phyloP scores from a whole-genome alignment of 2,113 vertebrate species.

The Melospiza melodia region DNA sequence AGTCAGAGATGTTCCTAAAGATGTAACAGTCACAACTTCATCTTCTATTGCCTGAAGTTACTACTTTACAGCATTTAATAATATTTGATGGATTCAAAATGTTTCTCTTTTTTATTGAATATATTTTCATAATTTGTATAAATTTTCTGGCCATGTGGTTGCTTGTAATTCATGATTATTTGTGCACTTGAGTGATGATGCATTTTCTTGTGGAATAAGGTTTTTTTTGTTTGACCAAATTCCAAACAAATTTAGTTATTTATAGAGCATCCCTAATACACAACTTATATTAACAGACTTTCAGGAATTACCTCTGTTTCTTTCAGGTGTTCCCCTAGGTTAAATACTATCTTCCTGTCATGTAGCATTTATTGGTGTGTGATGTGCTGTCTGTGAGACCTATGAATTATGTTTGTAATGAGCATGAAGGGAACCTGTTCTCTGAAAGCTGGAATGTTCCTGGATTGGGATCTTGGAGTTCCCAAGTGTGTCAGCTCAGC shows the following conservation, averaged over 20 bases:
- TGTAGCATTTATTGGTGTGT: neutral
- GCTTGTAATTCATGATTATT: neutral
- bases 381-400: neutral
- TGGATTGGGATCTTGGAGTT: neutral
- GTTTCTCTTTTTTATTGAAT: neutral
- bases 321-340: neutral
- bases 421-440: neutral
- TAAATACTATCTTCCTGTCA: neutral
- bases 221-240: neutral
- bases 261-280: neutral
- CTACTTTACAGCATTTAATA: neutral
- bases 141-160: neutral
- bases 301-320: neutral
- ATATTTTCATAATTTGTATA: neutral
- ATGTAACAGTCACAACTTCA: neutral
- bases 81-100: neutral
- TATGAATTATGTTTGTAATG: neutral
- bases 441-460: neutral
- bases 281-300: neutral
- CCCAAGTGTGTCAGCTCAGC: neutral
- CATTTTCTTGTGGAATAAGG: neutral
- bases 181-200: fast-evolving
- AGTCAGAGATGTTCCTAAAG: neutral
- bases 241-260: neutral
- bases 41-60: neutral